These are phyloP conservation scores for Megaceryle alcyon DNA, from an alignment of 2,797 vertebrate species.

Conservation along the genomic window DNA sequence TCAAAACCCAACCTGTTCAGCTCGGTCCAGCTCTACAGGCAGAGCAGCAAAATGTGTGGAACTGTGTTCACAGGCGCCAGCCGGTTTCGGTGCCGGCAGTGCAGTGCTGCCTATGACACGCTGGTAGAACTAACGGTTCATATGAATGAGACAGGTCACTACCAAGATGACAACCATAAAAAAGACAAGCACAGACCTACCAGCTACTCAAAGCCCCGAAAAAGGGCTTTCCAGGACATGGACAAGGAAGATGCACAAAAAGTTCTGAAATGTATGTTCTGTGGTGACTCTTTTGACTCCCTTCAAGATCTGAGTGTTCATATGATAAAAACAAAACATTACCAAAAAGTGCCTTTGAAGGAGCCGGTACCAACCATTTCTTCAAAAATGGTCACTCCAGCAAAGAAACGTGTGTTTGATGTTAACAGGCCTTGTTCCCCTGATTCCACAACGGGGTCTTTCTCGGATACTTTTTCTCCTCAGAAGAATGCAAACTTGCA, in stretches of 20 bases:
- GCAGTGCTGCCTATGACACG: constrained; percentile 96
- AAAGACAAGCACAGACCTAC: constrained; percentile 89
- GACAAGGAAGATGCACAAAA: constrained; percentile 99
- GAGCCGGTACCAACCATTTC: constrained; percentile 96
- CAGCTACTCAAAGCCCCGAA: constrained; percentile 93
- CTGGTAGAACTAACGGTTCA: constrained; percentile 96
- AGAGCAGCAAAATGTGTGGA: constrained; percentile 92
- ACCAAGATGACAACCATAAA: constrained; percentile 96
- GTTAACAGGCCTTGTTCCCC: constrained; percentile 94
- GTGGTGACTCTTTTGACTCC: constrained; percentile 97
- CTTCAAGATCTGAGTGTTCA: constrained; percentile 98
- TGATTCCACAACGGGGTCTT: constrained; percentile 91
- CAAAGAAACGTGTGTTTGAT: constrained; percentile 95
- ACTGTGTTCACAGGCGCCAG: constrained; percentile 96
- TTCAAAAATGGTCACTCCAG: constrained; percentile 91
- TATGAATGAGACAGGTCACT: constrained; percentile 98
- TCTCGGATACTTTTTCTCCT: constrained; percentile 86
- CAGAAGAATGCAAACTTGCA: constrained; percentile 84
- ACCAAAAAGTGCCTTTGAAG: constrained; percentile 99
- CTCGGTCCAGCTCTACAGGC: constrained; percentile 96
- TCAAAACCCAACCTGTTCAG: constrained; percentile 98
- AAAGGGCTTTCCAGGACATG: constrained; percentile 95
- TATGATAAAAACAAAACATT: constrained; percentile 99
- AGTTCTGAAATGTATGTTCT: constrained; percentile 99
- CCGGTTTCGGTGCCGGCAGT: constrained; percentile 95